Evolutionary conservation across 2,113 vertebrate species (phyloP), one percentile per base, ranked within the genome.

Genomic region (Phalacrocorax aristotelis): DNA sequence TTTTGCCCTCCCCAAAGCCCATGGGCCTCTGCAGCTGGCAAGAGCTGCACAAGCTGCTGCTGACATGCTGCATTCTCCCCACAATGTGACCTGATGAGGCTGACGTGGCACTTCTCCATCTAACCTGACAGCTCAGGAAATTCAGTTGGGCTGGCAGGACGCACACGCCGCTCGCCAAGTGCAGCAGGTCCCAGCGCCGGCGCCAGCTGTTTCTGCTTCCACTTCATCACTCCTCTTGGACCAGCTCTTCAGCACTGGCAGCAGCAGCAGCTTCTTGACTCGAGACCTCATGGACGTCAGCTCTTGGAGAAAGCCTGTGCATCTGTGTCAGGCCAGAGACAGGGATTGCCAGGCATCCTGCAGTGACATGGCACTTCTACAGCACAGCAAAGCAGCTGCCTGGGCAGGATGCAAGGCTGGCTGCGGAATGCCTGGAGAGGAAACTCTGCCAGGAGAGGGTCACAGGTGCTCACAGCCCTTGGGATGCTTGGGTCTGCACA

Each of bases 151-250:
- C 21, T 78, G 91, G 93, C 95, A 89, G 91, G 65, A 38, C 3
- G 1, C 51, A 17, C 40, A 5, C 1, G 1, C 48, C n/a, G 27
- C 79, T 79, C 2, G 2, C 60, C 5, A 5, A 58, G 49, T 2
- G 0, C 75, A 52, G 80, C 3, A 0, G 58, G 48, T 68, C 79
- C 68, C 7, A 0, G 42, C 6, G 0, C 68, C 1, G 1, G 70
- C 1, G 1, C 91, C 94, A 79, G 89, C 84, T 96, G 96, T 3
- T 96, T 42, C 91, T 78, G 65, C 84, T 94, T 89, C 95, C 91
- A 44, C 94, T 82, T 76, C 94, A 87, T 75, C 89, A 10, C 87
- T 48, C 71, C 81, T 66, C 66, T 36, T 25, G 93, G 80, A 87
- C 36, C 69, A 8, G 62, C 34, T 86, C 71, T 60, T 15, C 46